phyloP scores from a whole-genome alignment of 2,888 invertebrate genomes.

The Metallyticus violacea region DNA sequence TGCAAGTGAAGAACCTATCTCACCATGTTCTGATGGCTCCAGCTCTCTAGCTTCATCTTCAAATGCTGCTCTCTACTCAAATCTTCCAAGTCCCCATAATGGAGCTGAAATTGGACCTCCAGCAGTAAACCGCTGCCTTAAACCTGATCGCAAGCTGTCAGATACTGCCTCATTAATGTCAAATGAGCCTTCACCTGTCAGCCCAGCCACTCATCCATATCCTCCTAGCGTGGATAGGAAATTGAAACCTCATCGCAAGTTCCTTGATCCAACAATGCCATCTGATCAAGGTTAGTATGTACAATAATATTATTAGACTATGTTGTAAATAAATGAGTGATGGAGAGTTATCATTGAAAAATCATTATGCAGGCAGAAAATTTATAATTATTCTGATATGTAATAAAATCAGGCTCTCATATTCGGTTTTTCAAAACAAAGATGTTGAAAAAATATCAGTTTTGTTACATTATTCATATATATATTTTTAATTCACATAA shows the following conservation, averaged over 20 bases:
- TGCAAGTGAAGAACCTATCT: constrained; percentile 48
- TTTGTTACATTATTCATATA: no score
- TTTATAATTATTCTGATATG: no score
- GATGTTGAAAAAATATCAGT: no score
- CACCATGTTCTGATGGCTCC: constrained; percentile 51
- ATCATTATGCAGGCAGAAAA: no score
- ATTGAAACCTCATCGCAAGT: constrained; percentile 42
- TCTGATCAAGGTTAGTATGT: background rate
- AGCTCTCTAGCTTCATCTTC: constrained; percentile 41
- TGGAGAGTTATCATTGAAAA: background rate
- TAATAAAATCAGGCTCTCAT: no score
- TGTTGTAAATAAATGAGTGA: background rate
- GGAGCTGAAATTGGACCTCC: constrained; percentile 49
- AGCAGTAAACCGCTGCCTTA: constrained; percentile 75
- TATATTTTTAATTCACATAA: no score
- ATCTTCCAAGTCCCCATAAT: constrained; percentile 54
- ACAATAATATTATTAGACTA: background rate
- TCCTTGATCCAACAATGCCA: background rate
- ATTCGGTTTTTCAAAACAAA: no score
- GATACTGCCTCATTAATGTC: constrained; percentile 47
- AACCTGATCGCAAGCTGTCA: constrained; percentile 62
- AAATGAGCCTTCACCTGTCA: constrained; percentile 48
- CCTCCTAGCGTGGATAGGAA: constrained; percentile 46
- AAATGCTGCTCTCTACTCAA: constrained; percentile 55
- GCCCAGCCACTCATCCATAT: constrained; percentile 41